phyloP scores from a whole-genome alignment of 2,888 invertebrate genomes.

The Chromoteleia sp. region DNA sequence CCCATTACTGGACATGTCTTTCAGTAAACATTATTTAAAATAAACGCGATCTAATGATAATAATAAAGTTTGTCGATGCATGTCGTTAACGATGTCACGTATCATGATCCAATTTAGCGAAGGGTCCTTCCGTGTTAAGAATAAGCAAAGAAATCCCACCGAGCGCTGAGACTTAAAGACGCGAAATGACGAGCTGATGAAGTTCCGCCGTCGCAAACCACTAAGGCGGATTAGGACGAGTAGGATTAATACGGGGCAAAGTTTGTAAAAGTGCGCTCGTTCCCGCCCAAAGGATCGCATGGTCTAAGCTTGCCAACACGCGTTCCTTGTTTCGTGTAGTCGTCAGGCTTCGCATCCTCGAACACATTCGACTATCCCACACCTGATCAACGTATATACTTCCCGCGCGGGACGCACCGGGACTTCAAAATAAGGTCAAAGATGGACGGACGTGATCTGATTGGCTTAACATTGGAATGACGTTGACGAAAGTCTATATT shows the following conservation, averaged over 20 bases:
- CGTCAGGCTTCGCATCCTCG: neutral
- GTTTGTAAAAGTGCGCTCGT: constrained; percentile 83
- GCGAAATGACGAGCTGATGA: constrained; percentile 84
- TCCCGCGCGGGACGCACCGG: constrained; percentile 42
- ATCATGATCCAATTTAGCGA: constrained; percentile 84
- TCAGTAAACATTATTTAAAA: neutral
- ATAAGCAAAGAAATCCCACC: constrained; percentile 73
- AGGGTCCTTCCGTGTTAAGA: constrained; percentile 68
- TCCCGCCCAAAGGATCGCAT: constrained; percentile 63
- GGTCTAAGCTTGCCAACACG: constrained; percentile 72
- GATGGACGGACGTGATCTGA: constrained; percentile 48
- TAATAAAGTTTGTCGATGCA: constrained; percentile 74
- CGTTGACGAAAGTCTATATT: constrained; percentile 38
- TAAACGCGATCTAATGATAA: constrained; percentile 24
- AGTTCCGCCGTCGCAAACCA: constrained; percentile 78
- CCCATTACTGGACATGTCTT: too few relatives aligned
- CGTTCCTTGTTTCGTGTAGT: constrained; percentile 70
- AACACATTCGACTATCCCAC: constrained; percentile 70
- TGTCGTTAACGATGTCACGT: constrained; percentile 84
- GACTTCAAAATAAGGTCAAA: constrained; percentile 65
- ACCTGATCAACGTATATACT: constrained; percentile 76
- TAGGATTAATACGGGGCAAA: constrained; percentile 83
- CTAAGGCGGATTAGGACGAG: constrained; percentile 77
- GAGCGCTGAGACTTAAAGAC: constrained; percentile 77
- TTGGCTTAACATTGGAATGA: constrained; percentile 55